Conservation (phyloP, 2,113 vertebrate genomes). For the Turdus rufiventris region DNA sequence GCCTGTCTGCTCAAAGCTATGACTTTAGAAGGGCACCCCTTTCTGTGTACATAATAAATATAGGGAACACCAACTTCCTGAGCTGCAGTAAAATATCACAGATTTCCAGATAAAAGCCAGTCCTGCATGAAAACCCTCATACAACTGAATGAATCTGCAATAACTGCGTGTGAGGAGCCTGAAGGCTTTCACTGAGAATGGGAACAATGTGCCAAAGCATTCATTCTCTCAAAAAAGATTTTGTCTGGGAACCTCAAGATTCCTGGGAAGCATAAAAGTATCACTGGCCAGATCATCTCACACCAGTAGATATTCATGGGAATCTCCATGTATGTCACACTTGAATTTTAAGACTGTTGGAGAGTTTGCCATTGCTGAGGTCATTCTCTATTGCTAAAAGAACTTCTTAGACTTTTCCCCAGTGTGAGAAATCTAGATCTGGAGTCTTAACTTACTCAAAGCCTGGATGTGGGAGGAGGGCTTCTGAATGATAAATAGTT, state of each 20-base stretch:
- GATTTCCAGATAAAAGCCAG: background rate
- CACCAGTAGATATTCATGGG: background rate
- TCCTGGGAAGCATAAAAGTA: background rate
- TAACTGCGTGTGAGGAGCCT: background rate
- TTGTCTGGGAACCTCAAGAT: background rate
- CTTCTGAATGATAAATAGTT: background rate
- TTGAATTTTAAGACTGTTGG: background rate
- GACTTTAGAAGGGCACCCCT: background rate
- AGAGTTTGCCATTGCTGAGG: background rate
- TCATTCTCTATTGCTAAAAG: background rate
- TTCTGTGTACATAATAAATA: background rate
- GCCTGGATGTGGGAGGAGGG: background rate
- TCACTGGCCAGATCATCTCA: background rate
- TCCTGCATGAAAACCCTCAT: background rate
- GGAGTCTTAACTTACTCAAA: background rate
- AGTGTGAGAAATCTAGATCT: background rate
- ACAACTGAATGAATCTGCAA: background rate
- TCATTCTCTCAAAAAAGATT: background rate
- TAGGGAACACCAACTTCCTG: background rate
- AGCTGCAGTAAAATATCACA: background rate
- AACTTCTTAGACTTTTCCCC: background rate
- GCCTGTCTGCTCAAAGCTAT: background rate
- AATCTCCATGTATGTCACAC: background rate
- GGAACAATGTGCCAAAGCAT: background rate
- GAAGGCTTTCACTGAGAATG: background rate